These are phyloP conservation scores for Macrocentrus cingulum DNA, from an alignment of 1,140 invertebrate species.

Conservation along the genomic window DNA sequence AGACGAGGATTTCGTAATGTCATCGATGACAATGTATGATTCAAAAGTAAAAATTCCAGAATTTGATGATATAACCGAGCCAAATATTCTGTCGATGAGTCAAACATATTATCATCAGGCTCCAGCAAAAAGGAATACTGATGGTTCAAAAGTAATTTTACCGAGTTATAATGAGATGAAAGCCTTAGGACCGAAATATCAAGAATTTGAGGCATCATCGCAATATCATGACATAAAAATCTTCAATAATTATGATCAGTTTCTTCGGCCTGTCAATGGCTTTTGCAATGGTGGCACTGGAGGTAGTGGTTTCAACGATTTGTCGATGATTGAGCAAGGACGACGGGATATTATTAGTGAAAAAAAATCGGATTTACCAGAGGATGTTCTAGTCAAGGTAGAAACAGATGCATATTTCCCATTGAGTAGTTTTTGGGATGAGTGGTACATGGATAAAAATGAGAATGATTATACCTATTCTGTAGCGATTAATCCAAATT, in stretches of 20 bases:
- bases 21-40: constrained; percentile 25
- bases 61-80: constrained; percentile 41
- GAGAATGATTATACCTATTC: background rate
- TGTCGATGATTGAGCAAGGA: too few species aligned
- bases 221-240: constrained; percentile 43
- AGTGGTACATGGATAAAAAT: background rate
- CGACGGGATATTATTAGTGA: too few species aligned
- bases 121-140: background rate
- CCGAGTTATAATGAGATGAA: constrained; percentile 37
- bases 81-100: constrained; percentile 7
- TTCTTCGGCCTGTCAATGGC: constrained; percentile 32
- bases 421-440: background rate
- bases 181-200: constrained; percentile 40
- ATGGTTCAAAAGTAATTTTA: background rate
- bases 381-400: constrained; percentile 37
- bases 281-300: constrained; percentile 22
- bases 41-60: constrained; percentile 37
- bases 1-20: constrained; percentile 23
- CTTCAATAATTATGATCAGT: constrained; percentile 42
- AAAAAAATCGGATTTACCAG: constrained; percentile 31
- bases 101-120: too few species aligned
- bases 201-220: constrained; percentile 29
- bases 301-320: too few species aligned
- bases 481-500: background rate
- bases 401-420: constrained; percentile 13